Evolutionary conservation across 2,888 invertebrate species (phyloP).

Genomic region (Meteorus cinctellus): DNA sequence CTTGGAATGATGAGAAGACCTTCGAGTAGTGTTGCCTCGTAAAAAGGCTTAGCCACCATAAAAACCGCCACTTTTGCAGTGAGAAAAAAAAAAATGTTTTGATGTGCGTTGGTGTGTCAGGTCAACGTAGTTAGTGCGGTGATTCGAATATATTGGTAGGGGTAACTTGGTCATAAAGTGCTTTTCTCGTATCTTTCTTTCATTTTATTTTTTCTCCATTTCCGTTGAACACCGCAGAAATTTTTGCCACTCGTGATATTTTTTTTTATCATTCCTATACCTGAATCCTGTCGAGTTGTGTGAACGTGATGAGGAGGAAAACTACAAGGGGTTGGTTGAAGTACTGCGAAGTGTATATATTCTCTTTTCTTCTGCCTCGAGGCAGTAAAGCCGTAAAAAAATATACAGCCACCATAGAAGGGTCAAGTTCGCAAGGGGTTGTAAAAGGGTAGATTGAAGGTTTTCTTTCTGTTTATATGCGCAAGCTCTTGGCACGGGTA

Average conservation of each 20-base stretch:
- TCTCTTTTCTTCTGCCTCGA: constrained; percentile 47
- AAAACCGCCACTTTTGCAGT: constrained; percentile 63
- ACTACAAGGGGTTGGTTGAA: constrained; percentile 58
- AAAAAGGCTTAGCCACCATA: constrained; percentile 65
- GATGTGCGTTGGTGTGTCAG: background rate
- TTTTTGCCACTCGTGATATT: constrained; percentile 57
- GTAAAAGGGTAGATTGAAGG: constrained; percentile 67
- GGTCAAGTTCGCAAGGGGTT: constrained; percentile 67
- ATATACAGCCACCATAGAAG: constrained; percentile 59
- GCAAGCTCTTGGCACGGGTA: constrained; percentile 43
- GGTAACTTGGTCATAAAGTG: background rate
- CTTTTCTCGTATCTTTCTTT: background rate
- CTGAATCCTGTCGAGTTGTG: constrained; percentile 36
- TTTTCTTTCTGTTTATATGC: constrained; percentile 29
- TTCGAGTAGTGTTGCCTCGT: constrained; percentile 48
- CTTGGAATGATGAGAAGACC: constrained; percentile 31
- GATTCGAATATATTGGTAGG: background rate
- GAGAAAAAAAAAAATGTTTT: constrained; percentile 44
- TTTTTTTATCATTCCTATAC: constrained; percentile 53
- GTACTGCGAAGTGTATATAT: background rate
- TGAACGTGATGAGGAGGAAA: constrained; percentile 41
- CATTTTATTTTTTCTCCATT: constrained; percentile 40
- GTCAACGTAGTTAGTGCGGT: constrained; percentile 33
- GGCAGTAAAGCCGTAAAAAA: constrained; percentile 67
- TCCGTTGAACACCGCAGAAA: constrained; percentile 62